Conservation (phyloP, 2,888 invertebrate genomes). For the Cryptocheilus praepositus region DNA sequence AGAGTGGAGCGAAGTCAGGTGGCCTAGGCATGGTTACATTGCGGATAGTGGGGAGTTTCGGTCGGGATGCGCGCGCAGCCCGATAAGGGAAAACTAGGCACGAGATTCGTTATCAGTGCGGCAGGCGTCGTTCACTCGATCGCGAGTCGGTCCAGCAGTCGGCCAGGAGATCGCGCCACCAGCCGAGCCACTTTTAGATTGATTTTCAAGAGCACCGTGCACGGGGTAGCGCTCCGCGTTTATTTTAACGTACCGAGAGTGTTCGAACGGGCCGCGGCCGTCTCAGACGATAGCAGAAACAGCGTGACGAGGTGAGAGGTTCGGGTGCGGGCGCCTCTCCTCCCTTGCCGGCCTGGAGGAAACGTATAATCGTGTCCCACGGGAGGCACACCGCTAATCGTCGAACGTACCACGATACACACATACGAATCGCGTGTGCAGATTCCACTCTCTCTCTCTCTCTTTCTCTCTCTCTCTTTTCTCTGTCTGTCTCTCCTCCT, state of each 20-base stretch:
- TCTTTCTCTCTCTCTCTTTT: background rate
- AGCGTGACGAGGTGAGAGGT: constrained; percentile 59
- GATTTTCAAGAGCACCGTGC: constrained; percentile 72
- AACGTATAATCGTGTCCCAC: constrained; percentile 49
- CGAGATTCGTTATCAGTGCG: constrained; percentile 55
- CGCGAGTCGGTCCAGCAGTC: constrained; percentile 46
- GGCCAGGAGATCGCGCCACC: constrained; percentile 67
- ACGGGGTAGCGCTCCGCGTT: constrained; percentile 63
- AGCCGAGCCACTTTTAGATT: constrained; percentile 70
- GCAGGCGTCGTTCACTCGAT: constrained; percentile 49
- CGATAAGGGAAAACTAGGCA: constrained; percentile 44
- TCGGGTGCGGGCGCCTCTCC: constrained; percentile 65
- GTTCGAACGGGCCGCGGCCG: constrained; percentile 54
- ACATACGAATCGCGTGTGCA: constrained; percentile 10
- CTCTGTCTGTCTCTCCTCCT: constrained; percentile 11
- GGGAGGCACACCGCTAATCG: constrained; percentile 46
- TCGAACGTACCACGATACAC: constrained; percentile 30
- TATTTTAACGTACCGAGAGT: constrained; percentile 60
- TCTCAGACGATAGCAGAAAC: constrained; percentile 50
- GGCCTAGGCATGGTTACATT: no score
- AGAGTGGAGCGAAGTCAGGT: constrained; percentile 2
- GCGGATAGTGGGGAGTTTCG: no score
- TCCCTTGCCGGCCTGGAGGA: constrained; percentile 63
- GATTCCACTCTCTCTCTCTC: constrained; percentile 9
- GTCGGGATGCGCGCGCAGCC: constrained; percentile 48